Evolutionary conservation across 2,113 vertebrate genomes (phyloP).

Genomic region (Sapajus apella): DNA sequence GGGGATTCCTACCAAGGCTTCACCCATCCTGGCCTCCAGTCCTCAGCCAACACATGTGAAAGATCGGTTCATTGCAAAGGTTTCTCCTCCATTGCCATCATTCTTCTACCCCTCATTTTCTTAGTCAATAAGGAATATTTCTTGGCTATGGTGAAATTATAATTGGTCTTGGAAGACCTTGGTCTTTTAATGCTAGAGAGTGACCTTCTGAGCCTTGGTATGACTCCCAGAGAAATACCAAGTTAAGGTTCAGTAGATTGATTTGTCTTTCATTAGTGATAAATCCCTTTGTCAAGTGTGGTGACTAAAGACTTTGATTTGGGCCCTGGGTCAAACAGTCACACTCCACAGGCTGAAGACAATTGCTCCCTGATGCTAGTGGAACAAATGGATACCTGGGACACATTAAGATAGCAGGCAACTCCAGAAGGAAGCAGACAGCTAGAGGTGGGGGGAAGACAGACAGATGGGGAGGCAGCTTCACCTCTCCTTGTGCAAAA

Average conservation of each 20-base stretch:
- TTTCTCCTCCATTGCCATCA: not conserved
- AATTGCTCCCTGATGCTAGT: not conserved
- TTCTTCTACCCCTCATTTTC: not conserved
- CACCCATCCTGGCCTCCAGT: not conserved
- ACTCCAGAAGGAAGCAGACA: not conserved
- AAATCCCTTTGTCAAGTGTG: conserved; percentile 12
- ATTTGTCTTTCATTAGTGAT: not conserved
- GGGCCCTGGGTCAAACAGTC: not conserved
- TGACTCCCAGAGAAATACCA: conserved; percentile 2
- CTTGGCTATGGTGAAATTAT: not conserved
- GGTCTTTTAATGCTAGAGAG: not conserved
- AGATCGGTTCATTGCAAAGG: not conserved
- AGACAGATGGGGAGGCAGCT: not conserved
- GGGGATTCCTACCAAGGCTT: not conserved
- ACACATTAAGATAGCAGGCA: not conserved
- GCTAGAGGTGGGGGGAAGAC: not conserved
- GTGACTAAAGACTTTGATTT: conserved; percentile 28
- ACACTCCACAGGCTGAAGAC: not conserved
- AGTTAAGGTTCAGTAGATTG: not conserved
- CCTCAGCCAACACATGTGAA: not conserved
- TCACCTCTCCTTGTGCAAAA: rapidly evolving
- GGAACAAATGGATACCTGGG: not conserved
- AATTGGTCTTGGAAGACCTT: not conserved
- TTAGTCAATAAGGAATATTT: not conserved
- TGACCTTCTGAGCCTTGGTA: not conserved